Conservation (phyloP, 1,140 invertebrate species). For the Drosophila sulfurigaster region DNA sequence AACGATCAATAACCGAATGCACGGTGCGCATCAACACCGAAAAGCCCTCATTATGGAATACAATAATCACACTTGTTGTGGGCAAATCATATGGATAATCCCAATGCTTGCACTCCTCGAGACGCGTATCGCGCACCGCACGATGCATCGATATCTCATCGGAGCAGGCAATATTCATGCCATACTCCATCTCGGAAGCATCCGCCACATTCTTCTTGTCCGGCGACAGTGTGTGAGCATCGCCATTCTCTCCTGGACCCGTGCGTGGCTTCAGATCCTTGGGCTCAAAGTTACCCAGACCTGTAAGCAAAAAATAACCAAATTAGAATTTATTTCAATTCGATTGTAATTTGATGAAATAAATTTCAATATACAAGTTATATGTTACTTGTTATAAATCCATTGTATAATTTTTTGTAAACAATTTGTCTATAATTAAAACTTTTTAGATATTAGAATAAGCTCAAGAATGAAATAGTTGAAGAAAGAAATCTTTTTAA, state of each 20-base stretch:
- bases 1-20: conserved; percentile 96
- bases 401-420: too few species aligned
- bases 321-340: neutral
- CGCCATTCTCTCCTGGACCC: conserved; percentile 94
- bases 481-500: too few species aligned
- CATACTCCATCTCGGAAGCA: conserved; percentile 94
- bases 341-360: neutral
- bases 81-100: conserved; percentile 96
- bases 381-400: too few species aligned
- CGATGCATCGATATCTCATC: conserved; percentile 94
- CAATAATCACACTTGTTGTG: conserved; percentile 97
- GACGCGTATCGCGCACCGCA: conserved; percentile 93
- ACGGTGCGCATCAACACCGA: conserved; percentile 98
- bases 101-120: conserved; percentile 98
- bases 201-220: conserved; percentile 89
- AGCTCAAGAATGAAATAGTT: too few species aligned
- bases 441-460: too few species aligned
- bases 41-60: conserved; percentile 99
- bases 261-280: conserved; percentile 86
- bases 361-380: too few species aligned
- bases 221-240: conserved; percentile 64
- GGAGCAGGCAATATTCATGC: conserved; percentile 99
- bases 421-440: too few species aligned
- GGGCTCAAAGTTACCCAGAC: conserved; percentile 89
- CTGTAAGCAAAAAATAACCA: conserved; percentile 41